Evolutionary conservation across 2,888 invertebrate species (phyloP), one percentile per base, ranked within the genome.

Genomic region (Proisotoma minuta): DNA sequence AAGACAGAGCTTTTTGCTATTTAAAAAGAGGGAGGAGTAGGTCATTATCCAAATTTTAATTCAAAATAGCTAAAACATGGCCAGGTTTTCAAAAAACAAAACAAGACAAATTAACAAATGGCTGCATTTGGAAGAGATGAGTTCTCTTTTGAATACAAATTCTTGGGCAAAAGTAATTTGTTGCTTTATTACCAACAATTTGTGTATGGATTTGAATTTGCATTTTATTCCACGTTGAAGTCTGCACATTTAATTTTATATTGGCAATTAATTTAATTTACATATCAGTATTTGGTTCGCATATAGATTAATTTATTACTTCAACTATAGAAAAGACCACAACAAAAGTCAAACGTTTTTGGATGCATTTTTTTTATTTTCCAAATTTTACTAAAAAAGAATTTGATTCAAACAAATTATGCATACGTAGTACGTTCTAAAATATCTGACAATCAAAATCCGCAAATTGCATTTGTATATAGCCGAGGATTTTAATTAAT

Each of bases 211-310:
- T 43, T 43, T 43, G 43, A 43, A 43, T 43, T 43, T 43, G 20
- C 20, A 43, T 43, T 15, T 43, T 43, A n/a, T 4, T 43, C 5
- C 15, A 12, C 20, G 43, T 5, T 43, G 43, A 27, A 24, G n/a
- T 15, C 51, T 18, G 51, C 51, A 26, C 18, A 27, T 51, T 51
- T 51, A 51, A 24, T 27, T 27, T 51, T 27, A 27, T 51, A 51
- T 51, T 51, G 51, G 51, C 51, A 51, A 51, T 51, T 51, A 51
- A 51, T 24, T 51, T 51, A 51, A 51, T 51, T 26, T n/a, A 26
- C 51, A 4, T 51, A 26, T 51, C 51, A 51, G 51, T 51, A 27
- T 51, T 51, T 28, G n/a, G 18, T 4, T 22, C 51, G 4, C 51
- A 26, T n/a, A n/a, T n/a, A n/a, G n/a, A n/a, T n/a, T n/a, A n/a